phyloP scores from a whole-genome alignment of 2,797 vertebrate genomes.

The Hypotaenidia philippensis region DNA sequence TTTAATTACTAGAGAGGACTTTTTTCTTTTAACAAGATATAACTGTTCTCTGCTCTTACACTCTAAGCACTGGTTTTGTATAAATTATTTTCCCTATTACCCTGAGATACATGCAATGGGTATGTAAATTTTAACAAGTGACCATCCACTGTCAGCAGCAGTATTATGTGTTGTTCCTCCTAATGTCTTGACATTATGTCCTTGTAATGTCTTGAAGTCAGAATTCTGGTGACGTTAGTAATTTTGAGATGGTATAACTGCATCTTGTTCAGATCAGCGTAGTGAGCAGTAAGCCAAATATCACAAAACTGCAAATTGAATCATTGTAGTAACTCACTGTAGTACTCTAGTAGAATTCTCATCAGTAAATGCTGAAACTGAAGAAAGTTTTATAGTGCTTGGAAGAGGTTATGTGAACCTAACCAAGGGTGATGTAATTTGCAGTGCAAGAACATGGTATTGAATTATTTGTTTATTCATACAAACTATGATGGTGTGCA shows the following conservation, averaged over 20 bases:
- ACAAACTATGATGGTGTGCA: not conserved
- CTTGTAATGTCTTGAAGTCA: not conserved
- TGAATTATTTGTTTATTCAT: conserved; percentile 22
- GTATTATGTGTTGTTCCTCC: not conserved
- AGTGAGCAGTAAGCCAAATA: conserved; percentile 19
- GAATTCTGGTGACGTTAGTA: not conserved
- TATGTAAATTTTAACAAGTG: not conserved
- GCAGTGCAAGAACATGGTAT: not conserved
- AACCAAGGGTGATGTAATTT: conserved; percentile 17
- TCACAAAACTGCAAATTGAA: conserved; percentile 50
- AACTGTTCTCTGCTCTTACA: not conserved
- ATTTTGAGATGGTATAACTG: not conserved
- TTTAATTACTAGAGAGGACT: not conserved
- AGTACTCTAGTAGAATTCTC: conserved; percentile 17
- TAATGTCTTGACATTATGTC: not conserved
- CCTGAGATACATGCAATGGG: not conserved
- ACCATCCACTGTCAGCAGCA: not conserved
- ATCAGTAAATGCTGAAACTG: conserved; percentile 20
- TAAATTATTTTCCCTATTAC: not conserved
- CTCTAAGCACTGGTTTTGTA: not conserved
- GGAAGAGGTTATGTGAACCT: conserved; percentile 39
- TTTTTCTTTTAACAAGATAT: not conserved
- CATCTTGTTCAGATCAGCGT: conserved; percentile 28
- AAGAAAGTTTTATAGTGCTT: not conserved
- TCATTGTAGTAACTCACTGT: not conserved